phyloP scores from a whole-genome alignment of 37 sponge, comb jelly and placozoan genomes.

The Mnemiopsis leidyi region DNA sequence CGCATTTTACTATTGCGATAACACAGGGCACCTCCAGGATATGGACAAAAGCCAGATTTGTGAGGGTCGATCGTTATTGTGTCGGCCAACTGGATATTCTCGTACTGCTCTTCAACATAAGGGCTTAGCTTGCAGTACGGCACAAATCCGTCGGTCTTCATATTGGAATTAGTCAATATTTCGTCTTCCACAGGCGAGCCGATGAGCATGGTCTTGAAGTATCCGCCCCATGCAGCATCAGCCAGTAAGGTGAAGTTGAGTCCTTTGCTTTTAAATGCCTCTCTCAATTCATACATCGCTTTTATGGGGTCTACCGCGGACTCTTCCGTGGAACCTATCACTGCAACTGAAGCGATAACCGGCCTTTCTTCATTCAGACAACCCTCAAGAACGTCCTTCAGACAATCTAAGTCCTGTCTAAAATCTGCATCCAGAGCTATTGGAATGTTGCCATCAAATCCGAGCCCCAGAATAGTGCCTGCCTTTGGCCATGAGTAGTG shows the following conservation, averaged over 20 bases:
- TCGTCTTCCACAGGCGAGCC: neutral
- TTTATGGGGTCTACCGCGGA: neutral
- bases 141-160: neutral
- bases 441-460: neutral
- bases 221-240: slow-evolving; percentile 63
- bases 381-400: neutral
- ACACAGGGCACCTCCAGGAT: slow-evolving; percentile 62
- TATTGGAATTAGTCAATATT: neutral
- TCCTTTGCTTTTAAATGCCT: neutral
- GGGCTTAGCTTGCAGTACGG: slow-evolving; percentile 17
- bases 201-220: slow-evolving; percentile 41
- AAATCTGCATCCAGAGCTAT: slow-evolving; percentile 36
- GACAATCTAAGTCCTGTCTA: neutral
- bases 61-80: slow-evolving; percentile 57
- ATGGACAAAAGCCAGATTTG: slow-evolving; percentile 57
- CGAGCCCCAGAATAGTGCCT: slow-evolving; percentile 55
- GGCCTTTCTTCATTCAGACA: neutral
- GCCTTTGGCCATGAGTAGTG: slow-evolving; percentile 66
- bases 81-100: slow-evolving; percentile 2
- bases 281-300: neutral
- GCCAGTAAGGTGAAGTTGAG: slow-evolving; percentile 34
- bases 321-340: slow-evolving; percentile 45
- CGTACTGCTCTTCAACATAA: slow-evolving; percentile 18
- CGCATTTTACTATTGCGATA: neutral
- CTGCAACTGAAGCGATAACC: slow-evolving; percentile 6